phyloP scores from a whole-genome alignment of 92 coral and sea anemone genomes.

The Palythoa heliodiscus region DNA sequence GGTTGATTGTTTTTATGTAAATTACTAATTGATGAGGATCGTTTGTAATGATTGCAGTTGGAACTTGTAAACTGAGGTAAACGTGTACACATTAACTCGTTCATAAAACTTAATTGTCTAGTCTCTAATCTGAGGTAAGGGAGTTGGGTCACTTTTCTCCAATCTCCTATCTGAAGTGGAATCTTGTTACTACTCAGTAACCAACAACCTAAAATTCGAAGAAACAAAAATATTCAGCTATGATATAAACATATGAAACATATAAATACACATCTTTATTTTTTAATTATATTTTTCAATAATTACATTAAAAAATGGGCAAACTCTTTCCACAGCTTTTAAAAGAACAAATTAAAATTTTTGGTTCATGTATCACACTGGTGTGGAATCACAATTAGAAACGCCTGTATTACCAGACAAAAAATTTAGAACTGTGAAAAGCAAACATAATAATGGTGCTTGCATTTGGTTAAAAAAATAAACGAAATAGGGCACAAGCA shows the following conservation, averaged over 20 bases:
- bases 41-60: constrained; percentile 78
- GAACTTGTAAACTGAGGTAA: constrained; percentile 66
- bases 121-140: constrained; percentile 68
- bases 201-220: constrained; percentile 67
- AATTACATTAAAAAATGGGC: too few species aligned
- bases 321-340: too few species aligned
- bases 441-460: too few species aligned
- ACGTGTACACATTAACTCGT: constrained; percentile 82
- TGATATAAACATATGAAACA: background rate
- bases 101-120: constrained; percentile 97
- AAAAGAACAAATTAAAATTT: too few species aligned
- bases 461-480: too few species aligned
- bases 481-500: too few species aligned
- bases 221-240: background rate
- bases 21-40: constrained; percentile 63
- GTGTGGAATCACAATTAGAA: too few species aligned
- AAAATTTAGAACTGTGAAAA: too few species aligned
- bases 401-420: too few species aligned
- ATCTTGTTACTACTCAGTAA: constrained; percentile 94
- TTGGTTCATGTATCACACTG: too few species aligned
- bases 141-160: constrained; percentile 76
- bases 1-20: constrained; percentile 53
- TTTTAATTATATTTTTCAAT: too few species aligned
- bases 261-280: too few species aligned
- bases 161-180: constrained; percentile 87